Base-by-base conservation (phyloP, 1,140 invertebrate genomes). In the Drosophila albomicans region DNA sequence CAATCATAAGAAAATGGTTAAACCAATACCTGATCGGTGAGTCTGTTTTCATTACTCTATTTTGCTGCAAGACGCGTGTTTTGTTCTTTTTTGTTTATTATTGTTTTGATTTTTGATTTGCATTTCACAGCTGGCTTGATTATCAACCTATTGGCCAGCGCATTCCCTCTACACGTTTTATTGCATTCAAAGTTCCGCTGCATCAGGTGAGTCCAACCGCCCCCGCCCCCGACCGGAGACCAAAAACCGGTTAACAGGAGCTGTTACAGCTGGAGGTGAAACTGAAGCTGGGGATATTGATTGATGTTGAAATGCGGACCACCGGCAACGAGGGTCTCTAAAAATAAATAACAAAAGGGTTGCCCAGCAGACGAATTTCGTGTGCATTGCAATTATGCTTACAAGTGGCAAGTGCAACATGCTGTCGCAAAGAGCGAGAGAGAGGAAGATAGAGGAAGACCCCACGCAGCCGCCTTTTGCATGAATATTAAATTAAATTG, bases 161-260 rank as follows among this genome's bases (percentile, higher is more conserved):
- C 4, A 94, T 97, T 63, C 93, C 94, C 35, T 95, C 95, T 2
- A 96, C 96, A 8, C 94, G 95, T 69, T 95, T 97, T 61, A 94
- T 97, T 76, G 94, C 96, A 30, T 97, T 96, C 85, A 97, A 97
- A 93, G 96, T 96, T 48, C 96, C 96, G n/a, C 91, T 97, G 10
- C 94, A 93, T 81, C 92, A 94, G 93, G 96, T 96, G 92, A 94
- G 95, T 94, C 51, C 91, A 93, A 15, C 30, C 32, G 11, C 56
- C 74, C 38, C 49, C 46, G 43, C 1, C 20, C 6, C 16, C 43
- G 20, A 4, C n/a, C 35, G 46, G 20, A 38, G 52, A 7, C 35
- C 16, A 15, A 13, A 59, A 87, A 87, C 82, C 84, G 84, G 82
- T 82, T 82, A 15, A 4, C 67, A 79, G 75, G 52, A 73, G 75